A percentile compares a stretch with the other conserved stretches of the same genome.
Conservation (phyloP, 2,113 vertebrate genomes). For the Chrysochloris asiatica region DNA sequence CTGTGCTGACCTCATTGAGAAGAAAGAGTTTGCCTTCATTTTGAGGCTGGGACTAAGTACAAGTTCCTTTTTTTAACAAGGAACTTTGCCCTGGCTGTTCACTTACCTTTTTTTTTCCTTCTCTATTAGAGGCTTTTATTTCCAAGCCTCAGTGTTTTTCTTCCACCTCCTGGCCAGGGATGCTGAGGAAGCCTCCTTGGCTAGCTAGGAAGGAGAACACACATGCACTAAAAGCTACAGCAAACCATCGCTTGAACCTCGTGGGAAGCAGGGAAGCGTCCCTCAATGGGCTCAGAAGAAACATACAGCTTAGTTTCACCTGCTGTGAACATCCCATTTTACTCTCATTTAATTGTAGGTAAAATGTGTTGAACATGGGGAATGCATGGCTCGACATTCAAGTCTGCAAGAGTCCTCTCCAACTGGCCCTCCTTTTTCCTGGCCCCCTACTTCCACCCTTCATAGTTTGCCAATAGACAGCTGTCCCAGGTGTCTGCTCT, state of each 20-base stretch:
- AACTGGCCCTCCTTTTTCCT: background rate
- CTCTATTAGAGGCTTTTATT: background rate
- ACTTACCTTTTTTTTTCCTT: background rate
- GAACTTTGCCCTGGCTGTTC: background rate
- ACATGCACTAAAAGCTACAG: background rate
- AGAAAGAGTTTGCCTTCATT: slow-evolving; percentile 8
- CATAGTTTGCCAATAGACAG: background rate
- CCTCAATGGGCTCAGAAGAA: background rate
- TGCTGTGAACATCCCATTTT: background rate
- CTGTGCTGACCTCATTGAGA: background rate
- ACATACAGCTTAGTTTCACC: background rate
- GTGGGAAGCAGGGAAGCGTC: background rate
- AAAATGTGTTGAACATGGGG: background rate
- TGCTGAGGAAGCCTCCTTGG: background rate
- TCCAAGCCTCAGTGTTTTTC: background rate
- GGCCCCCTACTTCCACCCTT: background rate
- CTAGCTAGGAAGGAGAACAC: background rate
- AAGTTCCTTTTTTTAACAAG: background rate
- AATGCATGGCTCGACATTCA: background rate
- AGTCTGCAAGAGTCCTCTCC: background rate
- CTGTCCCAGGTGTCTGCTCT: background rate
- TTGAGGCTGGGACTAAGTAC: background rate
- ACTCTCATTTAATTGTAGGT: slow-evolving; percentile 13
- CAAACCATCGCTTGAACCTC: background rate
- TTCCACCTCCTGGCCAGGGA: background rate